Conservation (phyloP, 2,113 vertebrate species). For the Archilochus colubris region DNA sequence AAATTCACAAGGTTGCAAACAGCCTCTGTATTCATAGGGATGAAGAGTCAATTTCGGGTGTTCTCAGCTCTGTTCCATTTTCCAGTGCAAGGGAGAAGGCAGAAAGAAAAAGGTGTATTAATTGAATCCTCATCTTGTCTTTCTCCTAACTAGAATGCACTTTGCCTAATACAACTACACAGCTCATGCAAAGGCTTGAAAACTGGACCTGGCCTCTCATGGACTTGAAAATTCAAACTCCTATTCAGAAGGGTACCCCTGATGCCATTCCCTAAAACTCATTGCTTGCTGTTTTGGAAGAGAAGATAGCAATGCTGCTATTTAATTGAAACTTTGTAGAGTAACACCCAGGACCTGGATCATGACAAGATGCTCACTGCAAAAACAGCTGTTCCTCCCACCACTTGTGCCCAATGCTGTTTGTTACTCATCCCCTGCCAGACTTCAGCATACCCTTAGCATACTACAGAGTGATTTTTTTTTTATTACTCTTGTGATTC, state of each 20-base stretch:
- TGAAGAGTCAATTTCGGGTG: not conserved
- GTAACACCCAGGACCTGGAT: not conserved
- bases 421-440: not conserved
- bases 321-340: not conserved
- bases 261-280: not conserved
- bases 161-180: not conserved
- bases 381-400: not conserved
- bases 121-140: not conserved
- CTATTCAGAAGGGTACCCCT: not conserved
- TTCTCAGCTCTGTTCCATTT: not conserved
- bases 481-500: not conserved
- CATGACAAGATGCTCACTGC: not conserved
- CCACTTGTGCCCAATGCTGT: not conserved
- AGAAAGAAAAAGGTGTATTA: not conserved
- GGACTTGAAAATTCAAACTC: not conserved
- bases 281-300: accelerated
- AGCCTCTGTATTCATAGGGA: accelerated
- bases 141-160: not conserved
- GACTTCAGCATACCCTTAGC: not conserved
- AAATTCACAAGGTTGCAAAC: not conserved
- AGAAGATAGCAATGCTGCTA: not conserved
- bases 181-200: not conserved
- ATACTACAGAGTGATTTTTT: not conserved
- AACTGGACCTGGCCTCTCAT: not conserved
- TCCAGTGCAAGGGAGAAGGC: not conserved